Percentiles rank a stretch among this genome's conserved stretches.
Conservation (phyloP, 2,888 invertebrate genomes). For the Elysia crispata region DNA sequence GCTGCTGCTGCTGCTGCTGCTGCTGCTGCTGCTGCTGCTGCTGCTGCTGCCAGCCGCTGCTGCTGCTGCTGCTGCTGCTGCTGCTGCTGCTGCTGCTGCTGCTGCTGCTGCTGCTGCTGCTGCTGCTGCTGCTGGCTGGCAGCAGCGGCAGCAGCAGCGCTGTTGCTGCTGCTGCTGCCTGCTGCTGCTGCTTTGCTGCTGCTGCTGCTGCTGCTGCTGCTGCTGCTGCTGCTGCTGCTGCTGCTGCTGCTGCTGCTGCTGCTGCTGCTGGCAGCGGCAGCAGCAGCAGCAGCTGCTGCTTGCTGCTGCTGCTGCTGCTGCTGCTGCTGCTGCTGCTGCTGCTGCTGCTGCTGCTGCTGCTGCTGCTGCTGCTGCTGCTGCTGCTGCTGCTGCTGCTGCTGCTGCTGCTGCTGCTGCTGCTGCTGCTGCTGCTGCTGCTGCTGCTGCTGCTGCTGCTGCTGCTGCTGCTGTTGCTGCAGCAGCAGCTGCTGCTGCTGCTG, state of each 20-base stretch:
- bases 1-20: background rate
- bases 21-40: slow-evolving; percentile 1
- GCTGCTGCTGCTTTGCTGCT: too few species aligned
- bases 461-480: background rate
- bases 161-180: too few species aligned
- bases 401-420: background rate
- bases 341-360: background rate
- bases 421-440: background rate
- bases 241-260: slow-evolving; percentile 6
- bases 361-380: background rate
- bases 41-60: background rate
- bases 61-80: background rate
- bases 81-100: too few species aligned
- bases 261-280: too few species aligned
- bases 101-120: slow-evolving; percentile 41
- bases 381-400: background rate
- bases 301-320: too few species aligned
- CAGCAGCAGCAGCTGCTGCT: too few species aligned
- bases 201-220: slow-evolving; percentile 4
- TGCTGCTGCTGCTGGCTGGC: too few species aligned
- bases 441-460: background rate
- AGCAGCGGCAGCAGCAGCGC: slow-evolving; percentile 20
- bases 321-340: slow-evolving; percentile 5
- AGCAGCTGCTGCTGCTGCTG: background rate
- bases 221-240: background rate